Evolutionary conservation across 2,113 vertebrate species (phyloP), one percentile per base, ranked within the genome.

Genomic region (Phoxinus phoxinus): DNA sequence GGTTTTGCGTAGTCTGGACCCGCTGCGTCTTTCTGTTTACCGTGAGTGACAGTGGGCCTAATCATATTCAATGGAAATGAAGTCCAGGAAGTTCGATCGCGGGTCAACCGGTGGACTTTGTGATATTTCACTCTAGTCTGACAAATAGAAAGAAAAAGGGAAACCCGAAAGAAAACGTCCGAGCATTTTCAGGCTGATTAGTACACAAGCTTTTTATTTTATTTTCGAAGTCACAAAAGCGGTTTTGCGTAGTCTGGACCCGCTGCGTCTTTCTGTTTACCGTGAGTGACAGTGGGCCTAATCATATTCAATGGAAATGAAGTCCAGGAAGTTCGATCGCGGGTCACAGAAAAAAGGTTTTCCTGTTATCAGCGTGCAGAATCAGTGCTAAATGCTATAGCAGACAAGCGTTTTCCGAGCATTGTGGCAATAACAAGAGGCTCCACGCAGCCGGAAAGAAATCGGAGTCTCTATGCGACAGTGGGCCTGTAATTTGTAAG

Each of bases 101-200:
- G 69, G 87, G 84, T 89, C 90, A 92, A 82, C 88, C 65, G 74
- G 86, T 88, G 88, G 91, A 91, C 94, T 92, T 91, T 95, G 92
- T 95, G 95, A 93, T 95, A 95, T 95, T 93, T 96, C 91, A 94
- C 94, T 95, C 94, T 46, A 37, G 3, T 71, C 92, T 90, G 94
- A 91, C 90, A 46, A 78, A 8, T 21, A 63, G 9, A 75, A 23
- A 32, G 21, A 84, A 86, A 72, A 56, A 63, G 81, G 2, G 32
- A 95, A 88, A 93, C 91, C 89, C 93, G 89, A 94, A 92, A 94
- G 93, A 94, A 91, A 93, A 94, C 0, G 8, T 63, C 90, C 93
- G 91, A 94, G 94, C 89, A 95, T 96, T 95, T 95, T 87, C 91
- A 94, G 91, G 86, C 91, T 93, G 88, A 92, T 95, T 95, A 94